Conservation (phyloP, 2,113 vertebrate genomes). For the Burhinus bistriatus region DNA sequence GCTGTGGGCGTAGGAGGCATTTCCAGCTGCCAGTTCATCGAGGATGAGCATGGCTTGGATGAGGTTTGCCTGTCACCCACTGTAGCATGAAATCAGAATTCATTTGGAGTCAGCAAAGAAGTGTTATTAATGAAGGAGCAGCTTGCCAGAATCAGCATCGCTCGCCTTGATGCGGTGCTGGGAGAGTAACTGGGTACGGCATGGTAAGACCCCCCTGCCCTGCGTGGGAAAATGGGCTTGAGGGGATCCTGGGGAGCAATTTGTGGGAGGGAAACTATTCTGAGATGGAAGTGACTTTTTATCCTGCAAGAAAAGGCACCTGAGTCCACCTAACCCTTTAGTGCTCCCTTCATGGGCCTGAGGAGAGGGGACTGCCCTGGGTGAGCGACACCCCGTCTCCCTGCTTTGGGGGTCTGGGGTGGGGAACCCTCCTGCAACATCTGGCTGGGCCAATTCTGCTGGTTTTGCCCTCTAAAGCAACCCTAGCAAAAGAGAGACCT, state of each 20-base stretch:
- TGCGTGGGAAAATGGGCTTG: accelerated
- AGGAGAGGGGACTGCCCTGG: not conserved
- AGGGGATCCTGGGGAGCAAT: not conserved
- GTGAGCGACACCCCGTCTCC: not conserved
- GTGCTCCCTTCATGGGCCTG: not conserved
- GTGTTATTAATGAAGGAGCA: not conserved
- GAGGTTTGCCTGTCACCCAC: not conserved
- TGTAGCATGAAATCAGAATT: not conserved
- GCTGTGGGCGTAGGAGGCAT: not conserved
- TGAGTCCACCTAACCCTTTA: not conserved
- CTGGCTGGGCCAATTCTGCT: accelerated
- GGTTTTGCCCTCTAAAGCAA: not conserved
- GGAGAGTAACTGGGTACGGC: accelerated
- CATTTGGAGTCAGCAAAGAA: not conserved
- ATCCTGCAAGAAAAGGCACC: not conserved
- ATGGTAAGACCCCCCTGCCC: accelerated
- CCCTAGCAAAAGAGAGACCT: not conserved
- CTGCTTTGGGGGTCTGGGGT: not conserved
- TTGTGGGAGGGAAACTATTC: not conserved
- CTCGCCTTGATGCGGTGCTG: not conserved
- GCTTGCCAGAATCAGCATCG: not conserved
- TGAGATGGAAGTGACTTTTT: not conserved
- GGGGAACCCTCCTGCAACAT: not conserved
- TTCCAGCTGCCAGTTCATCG: not conserved
- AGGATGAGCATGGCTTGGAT: not conserved